phyloP scores from a whole-genome alignment of 2,888 invertebrate genomes.

The Pyralis farinalis region DNA sequence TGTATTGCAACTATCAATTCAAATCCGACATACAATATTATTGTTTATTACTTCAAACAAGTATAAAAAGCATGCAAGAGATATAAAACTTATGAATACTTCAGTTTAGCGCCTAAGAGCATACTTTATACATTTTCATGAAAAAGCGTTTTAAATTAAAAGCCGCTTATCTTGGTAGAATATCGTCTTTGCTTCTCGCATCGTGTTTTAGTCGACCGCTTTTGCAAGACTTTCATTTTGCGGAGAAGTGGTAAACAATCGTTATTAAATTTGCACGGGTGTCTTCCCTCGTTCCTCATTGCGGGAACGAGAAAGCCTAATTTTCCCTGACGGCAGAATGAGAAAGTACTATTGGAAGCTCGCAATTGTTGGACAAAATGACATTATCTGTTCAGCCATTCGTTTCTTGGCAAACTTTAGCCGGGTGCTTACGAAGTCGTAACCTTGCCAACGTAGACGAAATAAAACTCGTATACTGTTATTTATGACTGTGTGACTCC shows the following conservation, averaged over 20 bases:
- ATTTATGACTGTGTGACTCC: slow-evolving; percentile 29
- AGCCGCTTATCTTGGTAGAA: too few species aligned
- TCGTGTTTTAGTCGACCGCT: slow-evolving; percentile 24
- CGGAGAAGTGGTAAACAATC: slow-evolving; percentile 72
- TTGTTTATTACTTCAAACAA: too few species aligned
- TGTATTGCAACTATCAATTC: too few species aligned
- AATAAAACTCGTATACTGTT: slow-evolving; percentile 44
- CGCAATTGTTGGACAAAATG: slow-evolving; percentile 56
- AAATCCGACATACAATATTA: too few species aligned
- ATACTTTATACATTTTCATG: too few species aligned
- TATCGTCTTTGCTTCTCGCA: too few species aligned
- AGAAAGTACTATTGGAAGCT: slow-evolving; percentile 45
- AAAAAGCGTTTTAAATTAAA: too few species aligned
- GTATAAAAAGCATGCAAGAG: too few species aligned
- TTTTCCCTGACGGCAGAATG: slow-evolving; percentile 44
- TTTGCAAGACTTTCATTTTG: slow-evolving; percentile 62
- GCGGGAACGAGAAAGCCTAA: slow-evolving; percentile 49
- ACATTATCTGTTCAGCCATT: slow-evolving; percentile 59
- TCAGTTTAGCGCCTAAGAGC: too few species aligned
- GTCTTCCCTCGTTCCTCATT: slow-evolving; percentile 54
- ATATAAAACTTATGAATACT: too few species aligned
- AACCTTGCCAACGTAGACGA: slow-evolving; percentile 41
- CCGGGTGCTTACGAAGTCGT: slow-evolving; percentile 45
- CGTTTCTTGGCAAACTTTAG: slow-evolving; percentile 50
- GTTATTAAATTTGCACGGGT: slow-evolving; percentile 77